Conservation (phyloP, 2,797 vertebrate species). For the Masticophis lateralis region DNA sequence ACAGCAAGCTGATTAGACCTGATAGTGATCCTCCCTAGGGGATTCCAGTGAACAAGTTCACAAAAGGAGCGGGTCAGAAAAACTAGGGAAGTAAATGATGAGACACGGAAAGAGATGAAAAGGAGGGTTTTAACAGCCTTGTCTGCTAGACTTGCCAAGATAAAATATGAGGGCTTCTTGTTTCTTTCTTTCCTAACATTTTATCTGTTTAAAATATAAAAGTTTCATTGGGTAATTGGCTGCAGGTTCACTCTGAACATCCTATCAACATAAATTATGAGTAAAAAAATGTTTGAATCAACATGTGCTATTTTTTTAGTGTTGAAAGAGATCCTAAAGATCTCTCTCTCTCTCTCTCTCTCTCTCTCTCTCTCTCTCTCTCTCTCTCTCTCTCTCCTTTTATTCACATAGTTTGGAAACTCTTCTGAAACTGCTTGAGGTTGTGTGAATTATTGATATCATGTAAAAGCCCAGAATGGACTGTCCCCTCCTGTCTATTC, state of each 20-base stretch:
- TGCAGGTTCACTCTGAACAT: fast-evolving
- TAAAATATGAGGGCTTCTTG: background rate
- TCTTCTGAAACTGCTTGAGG: background rate
- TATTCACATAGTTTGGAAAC: background rate
- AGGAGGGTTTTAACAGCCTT: conserved; percentile 1
- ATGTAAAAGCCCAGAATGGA: background rate
- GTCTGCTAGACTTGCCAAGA: background rate
- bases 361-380: background rate
- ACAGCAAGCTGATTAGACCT: conserved; percentile 68
- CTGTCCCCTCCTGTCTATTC: background rate
- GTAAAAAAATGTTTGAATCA: background rate
- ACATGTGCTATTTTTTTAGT: background rate
- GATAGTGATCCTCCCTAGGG: conserved; percentile 68
- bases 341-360: too few relatives aligned
- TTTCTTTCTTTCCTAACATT: background rate
- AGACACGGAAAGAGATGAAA: conserved; percentile 31
- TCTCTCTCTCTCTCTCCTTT: background rate
- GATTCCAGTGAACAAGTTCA: conserved; percentile 59
- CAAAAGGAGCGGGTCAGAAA: conserved; percentile 58
- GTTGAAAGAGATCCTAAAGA: background rate
- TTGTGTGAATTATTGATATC: background rate
- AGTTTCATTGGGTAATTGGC: background rate
- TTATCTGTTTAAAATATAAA: background rate
- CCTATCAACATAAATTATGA: background rate
- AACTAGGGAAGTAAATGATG: conserved; percentile 56